Evolutionary conservation across 2,888 invertebrate species (phyloP).

Genomic region (Tiliacea citrago): DNA sequence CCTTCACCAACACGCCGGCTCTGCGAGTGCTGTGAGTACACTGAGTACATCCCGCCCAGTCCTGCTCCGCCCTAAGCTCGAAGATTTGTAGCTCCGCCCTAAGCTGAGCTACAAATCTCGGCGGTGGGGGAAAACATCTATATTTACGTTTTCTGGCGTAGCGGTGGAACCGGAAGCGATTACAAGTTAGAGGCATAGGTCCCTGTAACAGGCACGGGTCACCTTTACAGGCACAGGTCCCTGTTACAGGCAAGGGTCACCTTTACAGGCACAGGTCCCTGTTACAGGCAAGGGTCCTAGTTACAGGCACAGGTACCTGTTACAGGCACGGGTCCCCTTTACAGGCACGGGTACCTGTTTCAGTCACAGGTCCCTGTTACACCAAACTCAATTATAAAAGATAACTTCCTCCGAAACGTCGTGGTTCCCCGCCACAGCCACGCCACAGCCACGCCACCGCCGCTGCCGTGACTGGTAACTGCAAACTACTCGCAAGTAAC

Average conservation of each 20-base stretch:
- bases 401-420: neutral
- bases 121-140: neutral
- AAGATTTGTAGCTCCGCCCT: slow-evolving; percentile 11
- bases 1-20: slow-evolving; percentile 94
- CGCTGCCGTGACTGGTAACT: neutral
- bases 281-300: neutral
- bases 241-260: too few relatives aligned
- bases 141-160: neutral
- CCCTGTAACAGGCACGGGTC: too few relatives aligned
- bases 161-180: neutral
- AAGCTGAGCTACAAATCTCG: neutral
- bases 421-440: neutral
- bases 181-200: neutral
- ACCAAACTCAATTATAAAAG: slow-evolving; percentile 9
- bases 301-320: too few relatives aligned
- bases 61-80: too few relatives aligned
- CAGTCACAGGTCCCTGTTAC: too few relatives aligned
- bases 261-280: too few relatives aligned
- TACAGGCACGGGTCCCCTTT: too few relatives aligned
- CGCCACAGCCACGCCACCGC: neutral
- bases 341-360: neutral
- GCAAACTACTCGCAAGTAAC: slow-evolving; percentile 5
- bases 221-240: too few relatives aligned
- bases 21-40: slow-evolving; percentile 96
- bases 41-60: neutral